Conservation (phyloP, 2,797 vertebrate species). For the Streptopelia turtur region DNA sequence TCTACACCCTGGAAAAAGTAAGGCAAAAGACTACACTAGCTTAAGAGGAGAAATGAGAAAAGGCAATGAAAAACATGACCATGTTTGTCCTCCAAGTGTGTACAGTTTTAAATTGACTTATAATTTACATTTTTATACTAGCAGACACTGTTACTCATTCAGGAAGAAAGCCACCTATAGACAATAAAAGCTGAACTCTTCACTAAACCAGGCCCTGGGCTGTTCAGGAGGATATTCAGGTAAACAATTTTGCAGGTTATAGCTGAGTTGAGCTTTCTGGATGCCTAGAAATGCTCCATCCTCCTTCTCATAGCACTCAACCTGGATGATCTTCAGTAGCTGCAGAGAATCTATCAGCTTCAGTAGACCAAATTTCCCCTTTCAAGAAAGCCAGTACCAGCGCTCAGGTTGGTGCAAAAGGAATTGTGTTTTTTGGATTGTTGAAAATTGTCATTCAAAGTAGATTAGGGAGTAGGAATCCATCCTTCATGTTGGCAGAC, state of each 20-base stretch:
- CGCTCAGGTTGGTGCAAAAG: not conserved
- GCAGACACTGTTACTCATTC: not conserved
- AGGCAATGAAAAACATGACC: not conserved
- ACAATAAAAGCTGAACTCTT: not conserved
- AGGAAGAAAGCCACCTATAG: not conserved
- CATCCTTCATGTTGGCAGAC: not conserved
- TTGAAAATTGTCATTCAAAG: too few relatives aligned
- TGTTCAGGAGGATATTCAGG: not conserved
- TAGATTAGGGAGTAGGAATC: not conserved
- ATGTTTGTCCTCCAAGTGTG: not conserved
- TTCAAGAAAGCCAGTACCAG: not conserved
- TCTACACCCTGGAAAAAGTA: not conserved
- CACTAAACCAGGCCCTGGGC: not conserved
- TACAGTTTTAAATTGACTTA: not conserved
- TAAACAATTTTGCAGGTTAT: not conserved
- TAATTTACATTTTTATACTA: not conserved
- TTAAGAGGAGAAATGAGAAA: not conserved
- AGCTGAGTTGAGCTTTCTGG: not conserved
- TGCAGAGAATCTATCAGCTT: not conserved
- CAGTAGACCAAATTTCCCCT: not conserved
- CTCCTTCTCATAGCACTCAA: not conserved
- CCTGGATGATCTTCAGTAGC: not conserved
- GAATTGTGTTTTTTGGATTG: too few relatives aligned
- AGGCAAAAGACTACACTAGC: not conserved
- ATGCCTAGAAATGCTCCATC: not conserved